These are phyloP conservation scores for Isaurus tuberculatus DNA, from an alignment of 92 coral and sea anemone species.

Conservation along the genomic window DNA sequence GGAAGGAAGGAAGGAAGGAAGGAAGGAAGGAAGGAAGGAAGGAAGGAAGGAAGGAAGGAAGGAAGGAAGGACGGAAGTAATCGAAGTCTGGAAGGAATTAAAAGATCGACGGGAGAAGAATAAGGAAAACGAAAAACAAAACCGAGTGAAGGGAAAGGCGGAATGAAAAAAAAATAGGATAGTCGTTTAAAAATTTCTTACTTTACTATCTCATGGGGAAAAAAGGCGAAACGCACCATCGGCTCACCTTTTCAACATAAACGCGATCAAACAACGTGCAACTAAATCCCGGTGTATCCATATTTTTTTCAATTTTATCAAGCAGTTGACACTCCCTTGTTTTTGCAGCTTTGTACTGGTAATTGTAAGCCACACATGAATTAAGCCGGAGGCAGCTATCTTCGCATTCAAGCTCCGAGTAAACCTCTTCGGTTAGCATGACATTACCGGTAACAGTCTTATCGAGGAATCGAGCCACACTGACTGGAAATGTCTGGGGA, in stretches of 20 bases:
- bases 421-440: constrained; percentile 38
- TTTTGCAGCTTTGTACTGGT: constrained; percentile 21
- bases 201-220: too few species aligned
- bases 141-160: not conserved
- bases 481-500: constrained; percentile 42
- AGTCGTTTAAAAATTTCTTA: too few species aligned
- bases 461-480: constrained; percentile 42
- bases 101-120: not conserved
- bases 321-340: constrained; percentile 46
- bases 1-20: not conserved
- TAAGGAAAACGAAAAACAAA: not conserved
- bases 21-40: not conserved
- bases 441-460: constrained; percentile 51
- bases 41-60: not conserved
- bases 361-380: constrained; percentile 61
- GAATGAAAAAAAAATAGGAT: too few species aligned
- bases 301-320: constrained; percentile 15
- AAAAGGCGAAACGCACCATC: not conserved
- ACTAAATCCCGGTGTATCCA: constrained; percentile 26
- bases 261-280: constrained; percentile 59
- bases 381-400: constrained; percentile 53
- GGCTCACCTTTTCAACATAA: constrained; percentile 46
- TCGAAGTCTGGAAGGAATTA: not conserved
- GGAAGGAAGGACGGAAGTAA: not conserved
- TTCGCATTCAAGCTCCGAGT: constrained; percentile 65